Conservation (phyloP, 2,797 vertebrate species). For the Lagocephalus sceleratus region DNA sequence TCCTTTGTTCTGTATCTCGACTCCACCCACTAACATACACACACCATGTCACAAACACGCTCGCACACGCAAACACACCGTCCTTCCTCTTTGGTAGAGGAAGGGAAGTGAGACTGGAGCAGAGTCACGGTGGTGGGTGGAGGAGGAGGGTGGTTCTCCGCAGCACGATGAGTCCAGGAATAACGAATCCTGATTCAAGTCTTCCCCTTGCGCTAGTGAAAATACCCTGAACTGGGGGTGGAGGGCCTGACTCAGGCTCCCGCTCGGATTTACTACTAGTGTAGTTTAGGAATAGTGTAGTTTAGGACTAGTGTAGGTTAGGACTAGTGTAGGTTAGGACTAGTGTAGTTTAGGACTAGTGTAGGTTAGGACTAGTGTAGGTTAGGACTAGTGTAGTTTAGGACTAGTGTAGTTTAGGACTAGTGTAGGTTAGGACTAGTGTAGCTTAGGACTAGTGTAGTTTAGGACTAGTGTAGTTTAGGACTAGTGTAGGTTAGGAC, state of each 20-base stretch:
- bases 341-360: no score
- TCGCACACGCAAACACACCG: constrained; percentile 2
- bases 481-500: no score
- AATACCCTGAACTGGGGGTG: constrained; percentile 2
- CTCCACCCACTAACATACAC: constrained; percentile 35
- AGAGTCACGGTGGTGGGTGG: constrained; percentile 62
- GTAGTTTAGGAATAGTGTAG: no score
- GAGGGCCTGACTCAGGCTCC: background rate
- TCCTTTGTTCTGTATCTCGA: constrained; percentile 3
- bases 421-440: no score
- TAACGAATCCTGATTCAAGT: constrained; percentile 41
- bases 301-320: no score
- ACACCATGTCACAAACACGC: background rate
- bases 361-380: no score
- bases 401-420: no score
- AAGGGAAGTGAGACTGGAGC: constrained; percentile 52
- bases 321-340: no score
- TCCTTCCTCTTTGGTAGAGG: constrained; percentile 58
- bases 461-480: no score
- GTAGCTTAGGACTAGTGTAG: no score
- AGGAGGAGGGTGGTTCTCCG: constrained; percentile 47
- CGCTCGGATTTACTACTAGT: no score
- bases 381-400: no score
- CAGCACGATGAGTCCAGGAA: constrained; percentile 42
- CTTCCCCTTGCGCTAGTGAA: constrained; percentile 8